Evolutionary conservation across 2,113 vertebrate genomes (phyloP).

Genomic region (Amia ocellicauda): DNA sequence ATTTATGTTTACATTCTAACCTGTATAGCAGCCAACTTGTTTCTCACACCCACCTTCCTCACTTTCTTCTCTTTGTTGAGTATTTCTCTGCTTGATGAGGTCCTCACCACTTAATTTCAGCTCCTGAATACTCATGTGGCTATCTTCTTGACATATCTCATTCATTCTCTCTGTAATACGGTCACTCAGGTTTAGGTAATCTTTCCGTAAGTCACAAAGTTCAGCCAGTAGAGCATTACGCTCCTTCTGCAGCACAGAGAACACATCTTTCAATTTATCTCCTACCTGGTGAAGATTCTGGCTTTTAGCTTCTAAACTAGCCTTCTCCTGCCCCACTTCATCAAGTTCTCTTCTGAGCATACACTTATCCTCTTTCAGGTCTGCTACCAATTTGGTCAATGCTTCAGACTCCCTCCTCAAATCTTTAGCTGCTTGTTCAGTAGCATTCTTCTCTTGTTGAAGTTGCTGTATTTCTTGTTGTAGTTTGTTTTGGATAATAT

Average conservation of each 20-base stretch:
- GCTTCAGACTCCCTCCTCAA: constrained; percentile 20
- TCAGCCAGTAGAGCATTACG: constrained; percentile 29
- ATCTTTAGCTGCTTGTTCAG: constrained; percentile 6
- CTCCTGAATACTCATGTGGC: constrained; percentile 25
- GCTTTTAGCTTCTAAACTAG: neutral
- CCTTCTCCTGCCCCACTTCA: constrained; percentile 21
- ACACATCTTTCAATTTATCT: constrained; percentile 21
- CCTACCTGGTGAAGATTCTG: constrained; percentile 7
- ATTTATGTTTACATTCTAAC: too few relatives aligned
- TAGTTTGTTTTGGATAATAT: constrained; percentile 13
- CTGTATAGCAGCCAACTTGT: too few relatives aligned
- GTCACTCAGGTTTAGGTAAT: constrained; percentile 40
- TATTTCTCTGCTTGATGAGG: neutral
- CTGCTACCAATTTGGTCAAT: constrained; percentile 21
- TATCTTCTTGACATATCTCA: constrained; percentile 22
- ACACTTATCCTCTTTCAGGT: constrained; percentile 33
- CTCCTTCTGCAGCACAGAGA: constrained; percentile 28
- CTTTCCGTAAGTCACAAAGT: constrained; percentile 33
- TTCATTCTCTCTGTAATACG: constrained; percentile 33
- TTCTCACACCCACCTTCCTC: constrained; percentile 17
- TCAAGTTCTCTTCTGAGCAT: constrained; percentile 26
- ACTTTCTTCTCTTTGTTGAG: neutral
- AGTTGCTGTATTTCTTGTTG: constrained; percentile 25
- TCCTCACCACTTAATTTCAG: constrained; percentile 5
- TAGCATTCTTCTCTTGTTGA: constrained; percentile 16